Conservation (phyloP, 1,140 invertebrate genomes). For the Plodia interpunctella region DNA sequence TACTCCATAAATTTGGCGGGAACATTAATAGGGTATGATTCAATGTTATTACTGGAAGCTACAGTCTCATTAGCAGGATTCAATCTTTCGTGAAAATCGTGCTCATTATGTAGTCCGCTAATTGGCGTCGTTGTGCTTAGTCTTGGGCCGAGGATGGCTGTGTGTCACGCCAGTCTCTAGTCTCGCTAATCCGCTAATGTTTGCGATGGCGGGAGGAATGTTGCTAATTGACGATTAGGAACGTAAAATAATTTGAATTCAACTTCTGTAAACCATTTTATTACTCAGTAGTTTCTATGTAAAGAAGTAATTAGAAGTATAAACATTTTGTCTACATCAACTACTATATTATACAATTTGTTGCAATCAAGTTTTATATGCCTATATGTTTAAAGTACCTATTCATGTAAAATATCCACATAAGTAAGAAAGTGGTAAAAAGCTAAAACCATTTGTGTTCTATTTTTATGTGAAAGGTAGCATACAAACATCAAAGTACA, state of each 20-base stretch:
- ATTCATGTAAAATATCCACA: too few species aligned
- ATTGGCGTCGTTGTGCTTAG: conserved; percentile 44
- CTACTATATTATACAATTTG: too few species aligned
- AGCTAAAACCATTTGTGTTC: too few species aligned
- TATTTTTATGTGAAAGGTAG: too few species aligned
- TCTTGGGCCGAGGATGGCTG: conserved; percentile 6
- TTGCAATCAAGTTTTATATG: too few species aligned
- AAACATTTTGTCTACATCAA: neutral
- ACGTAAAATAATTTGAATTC: neutral
- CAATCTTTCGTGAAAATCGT: conserved; percentile 41
- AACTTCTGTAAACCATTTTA: neutral
- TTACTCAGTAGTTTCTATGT: neutral
- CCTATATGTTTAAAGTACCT: too few species aligned
- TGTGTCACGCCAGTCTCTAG: conserved; percentile 3
- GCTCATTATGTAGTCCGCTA: conserved; percentile 43
- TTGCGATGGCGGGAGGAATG: neutral
- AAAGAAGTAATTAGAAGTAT: neutral
- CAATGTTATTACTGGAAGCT: conserved; percentile 23
- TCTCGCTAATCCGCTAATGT: conserved; percentile 5
- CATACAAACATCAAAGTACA: too few species aligned
- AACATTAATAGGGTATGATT: conserved; percentile 28
- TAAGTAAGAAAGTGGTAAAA: too few species aligned
- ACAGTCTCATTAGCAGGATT: conserved; percentile 34
- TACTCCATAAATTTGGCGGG: conserved; percentile 18
- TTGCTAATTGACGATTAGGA: neutral